Conservation (phyloP, 1,140 invertebrate species). For the Neodiprion virginianus region DNA sequence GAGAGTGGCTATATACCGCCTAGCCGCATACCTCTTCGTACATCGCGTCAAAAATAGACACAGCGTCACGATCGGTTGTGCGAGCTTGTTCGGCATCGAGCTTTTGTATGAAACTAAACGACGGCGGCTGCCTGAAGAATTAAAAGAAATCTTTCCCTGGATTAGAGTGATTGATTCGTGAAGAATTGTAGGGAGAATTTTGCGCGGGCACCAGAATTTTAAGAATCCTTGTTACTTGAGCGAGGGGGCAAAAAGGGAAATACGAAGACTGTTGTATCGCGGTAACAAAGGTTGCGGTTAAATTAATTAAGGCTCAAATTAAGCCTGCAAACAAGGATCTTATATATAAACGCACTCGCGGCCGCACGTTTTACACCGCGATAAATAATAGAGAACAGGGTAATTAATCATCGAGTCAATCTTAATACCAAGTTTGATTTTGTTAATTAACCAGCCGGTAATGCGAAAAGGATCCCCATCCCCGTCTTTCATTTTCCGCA, state of each 20-base stretch:
- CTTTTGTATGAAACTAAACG: too few species aligned
- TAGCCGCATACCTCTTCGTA: not conserved
- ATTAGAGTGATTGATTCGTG: too few species aligned
- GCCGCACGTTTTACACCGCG: not conserved
- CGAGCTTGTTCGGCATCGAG: too few species aligned
- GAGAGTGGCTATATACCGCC: not conserved
- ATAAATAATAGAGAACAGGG: not conserved
- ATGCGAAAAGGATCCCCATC: not conserved
- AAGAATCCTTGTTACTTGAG: too few species aligned
- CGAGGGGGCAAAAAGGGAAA: too few species aligned
- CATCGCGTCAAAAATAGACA: not conserved
- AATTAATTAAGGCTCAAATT: not conserved
- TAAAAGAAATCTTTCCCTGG: too few species aligned
- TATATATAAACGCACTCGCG: not conserved
- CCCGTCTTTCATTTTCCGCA: too few species aligned
- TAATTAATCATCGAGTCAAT: not conserved
- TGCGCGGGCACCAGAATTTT: too few species aligned
- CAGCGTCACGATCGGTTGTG: not conserved
- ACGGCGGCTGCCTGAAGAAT: too few species aligned
- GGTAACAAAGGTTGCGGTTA: not conserved
- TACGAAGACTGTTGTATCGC: too few species aligned
- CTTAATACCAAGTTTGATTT: conserved; percentile 1
- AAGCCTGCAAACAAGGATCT: not conserved
- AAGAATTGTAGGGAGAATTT: too few species aligned
- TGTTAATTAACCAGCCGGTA: not conserved